Evolutionary conservation across 2,888 invertebrate species (phyloP), one percentile per base, ranked within the genome.

Genomic region (Melieria omissa): DNA sequence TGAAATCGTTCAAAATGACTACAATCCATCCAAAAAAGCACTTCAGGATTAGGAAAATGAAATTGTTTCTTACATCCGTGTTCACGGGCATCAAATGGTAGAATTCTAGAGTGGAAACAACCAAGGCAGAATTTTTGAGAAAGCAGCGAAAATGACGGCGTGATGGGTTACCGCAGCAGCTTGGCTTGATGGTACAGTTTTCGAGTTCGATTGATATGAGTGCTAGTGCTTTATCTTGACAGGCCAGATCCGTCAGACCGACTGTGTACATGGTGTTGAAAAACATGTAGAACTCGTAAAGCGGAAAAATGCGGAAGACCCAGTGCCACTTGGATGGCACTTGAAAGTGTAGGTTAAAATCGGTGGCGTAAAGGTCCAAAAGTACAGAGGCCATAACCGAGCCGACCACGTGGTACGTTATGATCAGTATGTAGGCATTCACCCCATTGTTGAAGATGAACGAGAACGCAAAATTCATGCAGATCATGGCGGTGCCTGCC

Each of bases 151-250:
- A 8, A 4, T 9, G 29, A 29, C 29, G 29, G 29, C 29, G 29
- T 29, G 3, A 1, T 29, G 29, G 29, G 47, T 54, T 45, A 69
- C 68, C 68, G 54, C 68, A 69, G 60, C 62, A 62, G 9, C 52
- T 54, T 4, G 62, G 54, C 5, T 41, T 45, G 6, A 9, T 44
- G 10, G 54, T 16, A 16, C 68, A 69, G n/a, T 12, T 4, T 10
- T 62, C 61, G 4, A 49, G 3, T 4, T n/a, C 52, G 7, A 61
- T 44, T 9, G 42, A 44, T 61, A 61, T 6, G 8, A 41, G 16
- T 61, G 8, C 44, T 4, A 61, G 4, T 4, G 10, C 49, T 44
- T 68, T 10, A 6, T 49, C 14, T 9, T 68, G 10, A 14, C 68
- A 69, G 2, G 42, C 12, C 1, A 42, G 8, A 8, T 7, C 16